Base-by-base conservation (phyloP, 2,797 vertebrate species). In the Syngnathus acus region DNA sequence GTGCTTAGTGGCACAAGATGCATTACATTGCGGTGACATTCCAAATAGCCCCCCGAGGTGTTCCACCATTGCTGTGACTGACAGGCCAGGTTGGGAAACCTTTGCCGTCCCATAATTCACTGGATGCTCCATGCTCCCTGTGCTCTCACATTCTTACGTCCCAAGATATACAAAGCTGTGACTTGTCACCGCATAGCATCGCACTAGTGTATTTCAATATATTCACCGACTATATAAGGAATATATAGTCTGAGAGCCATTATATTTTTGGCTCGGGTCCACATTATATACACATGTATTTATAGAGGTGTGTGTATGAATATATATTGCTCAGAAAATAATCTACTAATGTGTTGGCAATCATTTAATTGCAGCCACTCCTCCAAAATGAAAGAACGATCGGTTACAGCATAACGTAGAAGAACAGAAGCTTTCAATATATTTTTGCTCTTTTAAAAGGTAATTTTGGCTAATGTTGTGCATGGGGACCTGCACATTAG, bases 1-100 rank as follows among this genome's bases (percentile, higher is more conserved):
- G 74, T 85, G 82, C 81, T 89, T 85, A 82, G 82, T 86, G 84
- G 84, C 85, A 86, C 76, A 84, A 88, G 89, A 90, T 87, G 78
- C 87, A 90, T 91, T 90, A 88, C 86, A 78, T 84, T 69, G 74
- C 66, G 64, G 81, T 88, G 85, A 90, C 89, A 87, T 86, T 88
- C 72, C 63, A 81, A 87, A 88, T 84, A 75, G 85, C 87, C 86
- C 86, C 87, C 2, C 65, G 60, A 85, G 88, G 88, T 86, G 76
- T 71, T 73, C 73, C 77, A 40, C 83, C 72, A 74, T 81, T 62
- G 74, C 80, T 71, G 67, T 90, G 90, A 90, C 72, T 89, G 90
- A 90, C 89, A 84, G 82, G 72, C 72, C 78, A 78, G 86, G 81
- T 76, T 83, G 80, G 78, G 76, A 84, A 81, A 82, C 74, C 74